Conservation (phyloP, 2,113 vertebrate genomes). For the Alligator sinensis region DNA sequence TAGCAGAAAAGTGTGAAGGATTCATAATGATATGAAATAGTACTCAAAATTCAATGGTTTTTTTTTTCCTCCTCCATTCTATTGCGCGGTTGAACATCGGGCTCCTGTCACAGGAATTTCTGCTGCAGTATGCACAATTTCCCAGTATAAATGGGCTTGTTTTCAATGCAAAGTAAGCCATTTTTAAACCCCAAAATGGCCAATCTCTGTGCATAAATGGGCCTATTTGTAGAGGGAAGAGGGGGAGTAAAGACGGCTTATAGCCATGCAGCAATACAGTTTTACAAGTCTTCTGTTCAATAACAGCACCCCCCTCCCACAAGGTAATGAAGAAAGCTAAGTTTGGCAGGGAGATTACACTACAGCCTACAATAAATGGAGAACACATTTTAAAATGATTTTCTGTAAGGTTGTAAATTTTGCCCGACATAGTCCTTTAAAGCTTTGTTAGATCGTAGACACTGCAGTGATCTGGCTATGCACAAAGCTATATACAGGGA, state of each 20-base stretch:
- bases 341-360: not conserved
- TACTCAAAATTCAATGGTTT: constrained; percentile 49
- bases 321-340: constrained; percentile 54
- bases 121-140: constrained; percentile 49
- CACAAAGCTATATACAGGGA: not conserved
- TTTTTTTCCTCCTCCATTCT: not conserved
- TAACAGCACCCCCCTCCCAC: constrained; percentile 30
- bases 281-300: constrained; percentile 25
- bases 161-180: constrained; percentile 51
- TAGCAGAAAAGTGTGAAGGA: constrained; percentile 24
- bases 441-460: not conserved
- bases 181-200: constrained; percentile 49
- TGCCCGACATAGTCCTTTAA: not conserved
- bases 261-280: constrained; percentile 34
- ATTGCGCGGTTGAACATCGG: constrained; percentile 8
- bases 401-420: constrained; percentile 15
- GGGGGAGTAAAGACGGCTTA: not conserved
- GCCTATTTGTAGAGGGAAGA: not conserved
- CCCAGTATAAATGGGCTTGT: constrained; percentile 28
- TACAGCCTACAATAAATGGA: not conserved
- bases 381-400: constrained; percentile 7
- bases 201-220: constrained; percentile 49
- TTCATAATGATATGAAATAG: constrained; percentile 38
- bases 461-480: not conserved
- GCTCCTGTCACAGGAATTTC: constrained; percentile 51